These are phyloP conservation scores for Leptobrachium leishanense DNA, from an alignment of 2,113 vertebrate genomes.

Conservation along the genomic window DNA sequence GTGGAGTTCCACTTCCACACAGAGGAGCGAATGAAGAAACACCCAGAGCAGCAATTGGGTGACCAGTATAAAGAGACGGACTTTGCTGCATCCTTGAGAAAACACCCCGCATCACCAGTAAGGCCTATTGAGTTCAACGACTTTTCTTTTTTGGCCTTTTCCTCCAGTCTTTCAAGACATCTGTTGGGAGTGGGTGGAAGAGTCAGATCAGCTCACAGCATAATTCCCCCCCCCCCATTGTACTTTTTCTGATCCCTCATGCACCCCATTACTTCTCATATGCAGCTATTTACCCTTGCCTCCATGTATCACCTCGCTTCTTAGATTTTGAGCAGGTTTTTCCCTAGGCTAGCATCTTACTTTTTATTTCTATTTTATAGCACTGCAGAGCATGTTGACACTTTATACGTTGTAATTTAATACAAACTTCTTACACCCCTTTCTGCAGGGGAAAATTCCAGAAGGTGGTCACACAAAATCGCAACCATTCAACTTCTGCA, in stretches of 20 bases:
- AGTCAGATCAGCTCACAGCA: no score
- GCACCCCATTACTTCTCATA: no score
- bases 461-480: constrained; percentile 75
- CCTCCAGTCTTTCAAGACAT: background rate
- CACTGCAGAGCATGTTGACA: no score
- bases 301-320: no score
- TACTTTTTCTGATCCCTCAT: no score
- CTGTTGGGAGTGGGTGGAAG: no score
- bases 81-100: constrained; percentile 78
- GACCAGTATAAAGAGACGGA: constrained; percentile 72
- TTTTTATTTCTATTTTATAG: constrained; percentile 9
- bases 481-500: constrained; percentile 86
- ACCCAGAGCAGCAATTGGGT: constrained; percentile 48
- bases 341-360: background rate
- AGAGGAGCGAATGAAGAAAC: constrained; percentile 70
- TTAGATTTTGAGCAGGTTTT: constrained; percentile 18
- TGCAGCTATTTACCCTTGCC: no score
- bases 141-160: background rate
- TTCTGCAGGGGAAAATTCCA: constrained; percentile 53
- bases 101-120: constrained; percentile 80
- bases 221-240: no score
- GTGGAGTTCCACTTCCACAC: constrained; percentile 86
- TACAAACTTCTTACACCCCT: no score
- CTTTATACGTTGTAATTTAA: no score
- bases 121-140: no score